These are phyloP conservation scores for Cryptops parisi DNA, from an alignment of 2,888 invertebrate genomes.

Conservation along the genomic window DNA sequence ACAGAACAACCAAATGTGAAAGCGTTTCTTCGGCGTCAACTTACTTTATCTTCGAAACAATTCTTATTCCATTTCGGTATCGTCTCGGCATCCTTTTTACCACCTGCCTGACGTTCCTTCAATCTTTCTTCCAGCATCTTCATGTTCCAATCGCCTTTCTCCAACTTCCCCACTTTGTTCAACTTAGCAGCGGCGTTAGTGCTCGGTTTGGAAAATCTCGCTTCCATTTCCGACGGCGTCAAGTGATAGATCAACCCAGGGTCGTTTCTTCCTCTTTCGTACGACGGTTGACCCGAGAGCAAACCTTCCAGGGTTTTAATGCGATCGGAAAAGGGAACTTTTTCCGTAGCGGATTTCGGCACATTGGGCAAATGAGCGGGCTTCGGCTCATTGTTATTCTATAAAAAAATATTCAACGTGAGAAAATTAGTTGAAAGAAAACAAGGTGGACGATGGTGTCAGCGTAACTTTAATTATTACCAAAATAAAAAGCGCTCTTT, in stretches of 20 bases:
- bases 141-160: slow-evolving; percentile 80
- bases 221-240: neutral
- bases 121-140: slow-evolving; percentile 82
- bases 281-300: slow-evolving; percentile 6
- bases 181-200: slow-evolving; percentile 41
- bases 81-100: slow-evolving; percentile 39
- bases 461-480: slow-evolving; percentile 9
- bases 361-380: neutral
- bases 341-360: neutral
- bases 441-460: neutral
- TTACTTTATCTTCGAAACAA: slow-evolving; percentile 41
- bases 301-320: slow-evolving; percentile 13
- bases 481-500: slow-evolving; percentile 17
- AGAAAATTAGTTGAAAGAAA: neutral
- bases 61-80: slow-evolving; percentile 87
- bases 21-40: neutral
- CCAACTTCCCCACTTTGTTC: slow-evolving; percentile 39
- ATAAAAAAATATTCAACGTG: neutral
- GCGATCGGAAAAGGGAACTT: slow-evolving; percentile 11
- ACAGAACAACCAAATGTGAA: neutral
- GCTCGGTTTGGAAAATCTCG: slow-evolving; percentile 39
- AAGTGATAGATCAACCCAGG: slow-evolving; percentile 42
- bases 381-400: slow-evolving; percentile 1
- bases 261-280: slow-evolving; percentile 34
- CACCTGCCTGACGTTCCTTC: slow-evolving; percentile 47